Percentiles rank a stretch among this genome's conserved stretches.
These are phyloP conservation scores for Leuciscus idus DNA, from an alignment of 2,113 vertebrate genomes.

Conservation along the genomic window DNA sequence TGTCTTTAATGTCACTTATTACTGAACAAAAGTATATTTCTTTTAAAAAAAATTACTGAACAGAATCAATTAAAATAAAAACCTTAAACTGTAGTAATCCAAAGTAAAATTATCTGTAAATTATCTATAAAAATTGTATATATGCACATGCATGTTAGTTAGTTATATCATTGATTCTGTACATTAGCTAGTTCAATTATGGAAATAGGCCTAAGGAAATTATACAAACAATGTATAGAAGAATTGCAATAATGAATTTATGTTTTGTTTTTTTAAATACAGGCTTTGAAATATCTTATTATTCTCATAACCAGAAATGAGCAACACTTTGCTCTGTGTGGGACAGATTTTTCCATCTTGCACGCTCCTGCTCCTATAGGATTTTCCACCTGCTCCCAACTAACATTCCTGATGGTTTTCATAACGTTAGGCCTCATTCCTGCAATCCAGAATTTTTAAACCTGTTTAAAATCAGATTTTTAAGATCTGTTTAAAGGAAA, in stretches of 20 bases:
- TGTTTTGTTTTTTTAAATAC: too few relatives aligned
- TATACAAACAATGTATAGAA: background rate
- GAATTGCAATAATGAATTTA: background rate
- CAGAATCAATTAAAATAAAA: background rate
- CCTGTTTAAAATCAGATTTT: background rate
- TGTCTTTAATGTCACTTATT: background rate
- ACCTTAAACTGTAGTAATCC: background rate
- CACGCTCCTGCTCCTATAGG: too few relatives aligned
- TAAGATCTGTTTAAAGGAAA: background rate
- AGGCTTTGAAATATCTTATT: background rate
- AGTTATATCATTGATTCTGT: background rate
- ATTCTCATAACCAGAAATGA: background rate
- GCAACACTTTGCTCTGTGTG: background rate
- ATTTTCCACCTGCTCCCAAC: background rate
- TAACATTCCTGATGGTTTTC: background rate
- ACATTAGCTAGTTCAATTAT: background rate
- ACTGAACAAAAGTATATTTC: background rate
- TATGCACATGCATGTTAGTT: background rate
- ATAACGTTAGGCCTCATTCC: background rate
- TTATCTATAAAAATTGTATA: too few relatives aligned
- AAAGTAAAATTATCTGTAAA: background rate
- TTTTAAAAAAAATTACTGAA: too few relatives aligned
- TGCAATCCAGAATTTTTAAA: background rate
- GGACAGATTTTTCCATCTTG: background rate
- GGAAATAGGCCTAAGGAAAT: background rate